Percentiles rank a stretch among this genome's conserved stretches.
Conservation (phyloP, 2,113 vertebrate genomes). For the Leucosticte australis region DNA sequence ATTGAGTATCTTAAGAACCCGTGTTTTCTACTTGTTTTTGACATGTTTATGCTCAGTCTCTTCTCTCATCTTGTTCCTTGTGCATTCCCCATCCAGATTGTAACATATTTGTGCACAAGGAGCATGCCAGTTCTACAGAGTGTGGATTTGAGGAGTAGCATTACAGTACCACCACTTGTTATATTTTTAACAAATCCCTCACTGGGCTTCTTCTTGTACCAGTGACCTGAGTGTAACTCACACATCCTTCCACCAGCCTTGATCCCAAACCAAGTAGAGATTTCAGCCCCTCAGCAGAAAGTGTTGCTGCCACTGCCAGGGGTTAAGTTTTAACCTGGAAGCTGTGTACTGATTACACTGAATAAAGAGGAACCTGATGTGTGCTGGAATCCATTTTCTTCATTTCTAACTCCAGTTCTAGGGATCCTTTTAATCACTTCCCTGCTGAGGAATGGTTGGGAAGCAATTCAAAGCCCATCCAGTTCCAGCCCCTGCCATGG, state of each 20-base stretch:
- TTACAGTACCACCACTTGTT: not conserved
- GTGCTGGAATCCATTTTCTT: not conserved
- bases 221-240: not conserved
- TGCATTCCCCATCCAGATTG: not conserved
- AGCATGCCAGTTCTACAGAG: not conserved
- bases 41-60: not conserved
- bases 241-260: not conserved
- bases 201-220: not conserved
- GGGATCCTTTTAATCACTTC: rapidly evolving
- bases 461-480: not conserved
- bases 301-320: rapidly evolving
- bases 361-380: not conserved
- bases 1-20: not conserved
- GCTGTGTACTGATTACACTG: not conserved
- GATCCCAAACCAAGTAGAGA: not conserved
- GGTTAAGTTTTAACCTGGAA: not conserved
- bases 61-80: not conserved
- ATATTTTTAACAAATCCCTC: not conserved
- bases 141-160: not conserved
- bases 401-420: not conserved
- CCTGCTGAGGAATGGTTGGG: not conserved
- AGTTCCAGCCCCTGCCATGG: not conserved
- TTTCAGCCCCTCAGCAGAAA: not conserved
- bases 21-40: not conserved
- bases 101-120: not conserved